A percentile compares a stretch with the other conserved stretches of the same genome.
phyloP scores from a whole-genome alignment of 2,888 invertebrate genomes.

The Synergus itoensis region DNA sequence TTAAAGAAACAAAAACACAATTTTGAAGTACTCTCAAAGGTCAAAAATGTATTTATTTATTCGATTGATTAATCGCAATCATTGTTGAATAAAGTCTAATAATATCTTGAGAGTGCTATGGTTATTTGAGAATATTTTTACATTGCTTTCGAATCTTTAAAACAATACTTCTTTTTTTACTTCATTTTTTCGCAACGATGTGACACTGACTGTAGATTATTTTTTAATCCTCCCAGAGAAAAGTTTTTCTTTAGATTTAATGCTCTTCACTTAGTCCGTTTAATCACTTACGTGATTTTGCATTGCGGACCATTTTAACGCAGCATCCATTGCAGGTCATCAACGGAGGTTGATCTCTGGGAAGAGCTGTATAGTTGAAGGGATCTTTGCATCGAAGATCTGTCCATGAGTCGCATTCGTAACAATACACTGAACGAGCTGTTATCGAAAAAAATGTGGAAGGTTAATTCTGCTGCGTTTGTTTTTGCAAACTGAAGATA shows the following conservation, averaged over 20 bases:
- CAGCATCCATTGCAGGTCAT: conserved; percentile 96
- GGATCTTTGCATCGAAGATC: conserved; percentile 94
- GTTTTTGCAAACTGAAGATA: background rate
- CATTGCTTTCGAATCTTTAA: too few species aligned
- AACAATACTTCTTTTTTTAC: too few species aligned
- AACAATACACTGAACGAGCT: conserved; percentile 95
- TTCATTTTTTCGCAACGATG: too few species aligned
- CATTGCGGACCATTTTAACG: conserved; percentile 96
- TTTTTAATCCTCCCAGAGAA: background rate
- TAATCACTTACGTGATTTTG: conserved; percentile 89
- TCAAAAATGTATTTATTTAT: too few species aligned
- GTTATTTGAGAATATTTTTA: too few species aligned
- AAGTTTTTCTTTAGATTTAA: conserved; percentile 11
- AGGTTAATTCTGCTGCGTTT: conserved; percentile 17
- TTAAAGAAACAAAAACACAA: too few species aligned
- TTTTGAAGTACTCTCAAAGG: too few species aligned
- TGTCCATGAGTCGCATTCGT: conserved; percentile 96
- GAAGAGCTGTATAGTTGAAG: conserved; percentile 94
- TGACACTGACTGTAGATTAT: too few species aligned
- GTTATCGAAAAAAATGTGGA: conserved; percentile 56
- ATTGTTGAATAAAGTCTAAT: too few species aligned
- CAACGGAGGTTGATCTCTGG: conserved; percentile 91
- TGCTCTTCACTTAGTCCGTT: background rate
- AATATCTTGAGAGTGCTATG: too few species aligned
- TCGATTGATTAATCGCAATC: too few species aligned